Evolutionary conservation across 2,888 invertebrate species (phyloP).

Genomic region (Melieria crassipennis): DNA sequence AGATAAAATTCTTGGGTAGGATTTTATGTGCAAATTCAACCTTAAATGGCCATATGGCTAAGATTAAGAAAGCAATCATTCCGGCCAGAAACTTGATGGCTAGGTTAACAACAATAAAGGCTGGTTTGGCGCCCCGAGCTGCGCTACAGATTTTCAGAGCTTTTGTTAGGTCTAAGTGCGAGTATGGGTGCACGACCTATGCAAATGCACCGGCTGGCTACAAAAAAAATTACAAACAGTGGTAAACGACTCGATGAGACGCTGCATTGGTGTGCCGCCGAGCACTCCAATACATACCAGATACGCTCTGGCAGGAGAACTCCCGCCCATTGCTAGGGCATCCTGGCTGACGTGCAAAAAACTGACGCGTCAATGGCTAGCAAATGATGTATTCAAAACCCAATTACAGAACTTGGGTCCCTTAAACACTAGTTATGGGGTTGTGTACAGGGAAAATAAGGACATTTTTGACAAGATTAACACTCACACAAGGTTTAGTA

Average conservation of each 20-base stretch:
- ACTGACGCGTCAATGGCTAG: too few species aligned
- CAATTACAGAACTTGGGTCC: too few species aligned
- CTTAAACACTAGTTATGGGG: too few species aligned
- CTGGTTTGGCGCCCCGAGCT: background rate
- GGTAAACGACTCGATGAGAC: background rate
- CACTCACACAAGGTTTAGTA: too few species aligned
- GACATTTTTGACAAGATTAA: too few species aligned
- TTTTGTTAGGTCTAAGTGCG: background rate
- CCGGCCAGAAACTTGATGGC: background rate
- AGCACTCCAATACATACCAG: background rate
- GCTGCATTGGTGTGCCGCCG: slow-evolving; percentile 6
- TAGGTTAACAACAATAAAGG: background rate
- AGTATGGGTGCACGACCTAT: slow-evolving; percentile 8
- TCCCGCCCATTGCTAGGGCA: background rate
- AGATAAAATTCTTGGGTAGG: too few species aligned
- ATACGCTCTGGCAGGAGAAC: background rate
- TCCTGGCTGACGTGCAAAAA: too few species aligned
- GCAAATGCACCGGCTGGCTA: background rate
- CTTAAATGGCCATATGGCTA: background rate
- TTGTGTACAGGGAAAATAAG: too few species aligned
- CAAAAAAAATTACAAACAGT: background rate
- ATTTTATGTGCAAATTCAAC: too few species aligned
- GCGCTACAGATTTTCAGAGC: background rate
- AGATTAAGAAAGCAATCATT: background rate
- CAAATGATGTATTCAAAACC: too few species aligned